Percentiles rank a stretch among this genome's conserved stretches.
Evolutionary conservation across 2,113 vertebrate genomes (phyloP).

Genomic region (Chaetodon auriga): DNA sequence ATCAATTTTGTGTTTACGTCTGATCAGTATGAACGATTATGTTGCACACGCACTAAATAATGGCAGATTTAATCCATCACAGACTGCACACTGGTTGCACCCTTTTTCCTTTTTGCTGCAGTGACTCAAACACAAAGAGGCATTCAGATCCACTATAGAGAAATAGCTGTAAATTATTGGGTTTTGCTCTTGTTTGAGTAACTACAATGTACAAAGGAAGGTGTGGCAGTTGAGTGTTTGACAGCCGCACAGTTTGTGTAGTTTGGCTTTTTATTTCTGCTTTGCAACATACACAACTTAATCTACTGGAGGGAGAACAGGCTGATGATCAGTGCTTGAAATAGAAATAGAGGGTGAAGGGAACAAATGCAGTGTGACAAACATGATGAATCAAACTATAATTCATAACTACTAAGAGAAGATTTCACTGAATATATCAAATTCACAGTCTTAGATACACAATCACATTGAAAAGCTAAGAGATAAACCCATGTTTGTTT

Average conservation of each 20-base stretch:
- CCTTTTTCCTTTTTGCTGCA: slow-evolving; percentile 39
- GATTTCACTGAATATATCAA: slow-evolving; percentile 24
- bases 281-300: not conserved
- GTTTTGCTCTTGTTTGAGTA: slow-evolving; percentile 34
- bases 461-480: slow-evolving; percentile 28
- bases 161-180: slow-evolving; percentile 18
- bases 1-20: not conserved
- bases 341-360: not conserved
- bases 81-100: not conserved
- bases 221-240: slow-evolving; percentile 44
- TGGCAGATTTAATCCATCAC: slow-evolving; percentile 20
- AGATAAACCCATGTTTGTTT: not conserved
- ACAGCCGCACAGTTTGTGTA: slow-evolving; percentile 27
- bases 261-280: slow-evolving; percentile 37
- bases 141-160: slow-evolving; percentile 25
- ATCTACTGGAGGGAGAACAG: not conserved
- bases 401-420: not conserved
- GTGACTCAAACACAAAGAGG: slow-evolving; percentile 33
- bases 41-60: not conserved
- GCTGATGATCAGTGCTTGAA: not conserved
- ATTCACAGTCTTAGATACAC: slow-evolving; percentile 52
- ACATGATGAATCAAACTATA: not conserved
- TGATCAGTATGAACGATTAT: not conserved
- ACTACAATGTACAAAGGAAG: slow-evolving; percentile 51
- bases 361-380: slow-evolving; percentile 15